These are phyloP conservation scores for Zygogramma bicolorata DNA, from an alignment of 2,888 invertebrate genomes.

Conservation along the genomic window DNA sequence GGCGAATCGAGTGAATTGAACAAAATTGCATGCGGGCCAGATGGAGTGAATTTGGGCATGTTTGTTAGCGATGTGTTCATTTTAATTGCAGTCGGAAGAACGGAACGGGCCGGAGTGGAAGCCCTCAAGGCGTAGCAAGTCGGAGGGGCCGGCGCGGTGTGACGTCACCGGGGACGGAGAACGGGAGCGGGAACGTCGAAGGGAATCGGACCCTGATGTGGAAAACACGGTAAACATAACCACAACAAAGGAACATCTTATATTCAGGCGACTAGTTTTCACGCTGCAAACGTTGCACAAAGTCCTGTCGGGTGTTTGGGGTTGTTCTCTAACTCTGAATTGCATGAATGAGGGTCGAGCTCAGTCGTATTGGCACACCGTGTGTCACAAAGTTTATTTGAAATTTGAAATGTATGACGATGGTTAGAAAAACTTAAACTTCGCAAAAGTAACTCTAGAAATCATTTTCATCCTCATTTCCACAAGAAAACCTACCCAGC, in stretches of 20 bases:
- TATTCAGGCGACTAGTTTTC: neutral
- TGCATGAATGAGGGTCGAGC: no score
- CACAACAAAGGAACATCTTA: conserved; percentile 36
- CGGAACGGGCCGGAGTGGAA: conserved; percentile 71
- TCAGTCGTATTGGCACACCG: no score
- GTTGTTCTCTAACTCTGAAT: no score
- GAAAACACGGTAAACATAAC: conserved; percentile 62
- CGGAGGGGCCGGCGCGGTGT: conserved; percentile 76
- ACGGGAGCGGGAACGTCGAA: conserved; percentile 62
- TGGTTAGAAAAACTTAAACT: no score
- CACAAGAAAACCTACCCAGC: no score
- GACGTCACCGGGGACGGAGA: conserved; percentile 55
- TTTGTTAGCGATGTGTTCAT: conserved; percentile 65
- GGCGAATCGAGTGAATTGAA: no score
- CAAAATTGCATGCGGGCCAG: conserved; percentile 26
- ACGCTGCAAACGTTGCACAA: no score
- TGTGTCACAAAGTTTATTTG: no score
- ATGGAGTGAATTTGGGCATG: conserved; percentile 38
- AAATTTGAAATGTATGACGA: no score
- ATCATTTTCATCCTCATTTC: no score
- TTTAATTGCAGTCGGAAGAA: conserved; percentile 77
- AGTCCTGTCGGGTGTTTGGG: no score
- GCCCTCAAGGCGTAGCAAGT: conserved; percentile 82
- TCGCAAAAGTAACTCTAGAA: no score
- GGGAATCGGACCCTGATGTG: conserved; percentile 66